A percentile compares a stretch with the other conserved stretches of the same genome.
Conservation (phyloP, 2,797 vertebrate genomes). For the Streptopelia turtur region DNA sequence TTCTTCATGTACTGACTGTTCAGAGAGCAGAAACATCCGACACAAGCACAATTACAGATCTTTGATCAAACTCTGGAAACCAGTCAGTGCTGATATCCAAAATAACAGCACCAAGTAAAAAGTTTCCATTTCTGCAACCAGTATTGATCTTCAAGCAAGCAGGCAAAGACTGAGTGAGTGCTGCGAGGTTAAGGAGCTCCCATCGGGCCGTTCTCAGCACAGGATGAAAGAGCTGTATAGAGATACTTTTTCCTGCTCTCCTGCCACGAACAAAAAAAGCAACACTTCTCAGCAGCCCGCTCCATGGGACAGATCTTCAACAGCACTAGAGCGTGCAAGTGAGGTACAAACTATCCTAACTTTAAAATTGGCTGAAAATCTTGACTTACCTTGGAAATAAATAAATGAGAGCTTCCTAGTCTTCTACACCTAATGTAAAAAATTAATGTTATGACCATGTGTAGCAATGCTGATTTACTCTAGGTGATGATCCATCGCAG, state of each 20-base stretch:
- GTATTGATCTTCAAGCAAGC: background rate
- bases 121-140: background rate
- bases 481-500: background rate
- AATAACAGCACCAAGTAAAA: background rate
- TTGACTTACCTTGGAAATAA: background rate
- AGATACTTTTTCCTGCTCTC: background rate
- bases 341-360: background rate
- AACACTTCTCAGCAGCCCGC: background rate
- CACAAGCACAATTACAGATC: background rate
- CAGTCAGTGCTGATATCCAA: background rate
- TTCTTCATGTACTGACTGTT: background rate
- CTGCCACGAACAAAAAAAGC: background rate
- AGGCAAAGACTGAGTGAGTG: background rate
- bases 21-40: background rate
- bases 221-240: background rate
- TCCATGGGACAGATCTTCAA: background rate
- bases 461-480: background rate
- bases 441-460: background rate
- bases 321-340: background rate
- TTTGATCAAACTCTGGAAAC: background rate
- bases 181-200: background rate
- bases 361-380: background rate
- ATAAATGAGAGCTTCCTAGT: background rate
- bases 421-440: background rate
- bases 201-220: background rate